Base-by-base conservation (phyloP, 2,797 vertebrate species). In the Schizopygopsis malacanthus region DNA sequence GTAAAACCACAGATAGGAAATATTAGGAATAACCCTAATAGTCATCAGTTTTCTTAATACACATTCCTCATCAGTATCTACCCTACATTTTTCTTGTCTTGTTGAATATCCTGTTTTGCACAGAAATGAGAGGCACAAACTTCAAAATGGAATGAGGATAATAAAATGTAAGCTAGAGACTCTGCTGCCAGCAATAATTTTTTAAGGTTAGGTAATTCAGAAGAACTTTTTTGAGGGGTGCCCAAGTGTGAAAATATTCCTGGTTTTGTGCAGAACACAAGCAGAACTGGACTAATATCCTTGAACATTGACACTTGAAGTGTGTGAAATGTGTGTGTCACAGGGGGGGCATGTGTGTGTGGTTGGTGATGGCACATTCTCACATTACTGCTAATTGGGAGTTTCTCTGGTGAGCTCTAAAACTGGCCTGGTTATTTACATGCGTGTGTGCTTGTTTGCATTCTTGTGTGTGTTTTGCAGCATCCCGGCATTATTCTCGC, bases 401-500 rank as follows among this genome's bases (percentile, higher is more conserved):
- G 33, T 85, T 73, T 85, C 75, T 80, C 84, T 85, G 61, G 67
- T 84, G 81, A 69, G 75, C 79, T 85, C 77, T 86, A 91, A 88
- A 87, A 82, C 69, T 86, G 54, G 84, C 65, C 85, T 85, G 86
- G 83, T 85, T 86, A 81, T 88, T 86, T 85, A 67, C 81, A 67
- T 50, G 56, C 43, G 50, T 82, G 69, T 88, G 83, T 73, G 78
- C 78, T 69, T 80, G 45, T 96, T 82, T 82, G 81, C 81, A 56
- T 59, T 82, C 81, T 82, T 82, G 91, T 96, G 94, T 95, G 97
- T 95, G 95, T 96, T 95, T 99, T 98, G 90, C 98, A 99, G 98
- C 98, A 89, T 96, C 97, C 90, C 97, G 98, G 93, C 98, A 97
- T 95, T 98, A 98, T 94, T 99, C 98, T 95, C 96, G 98, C 96